Evolutionary conservation across 2,113 vertebrate genomes (phyloP).

Genomic region (Forbesichthys papilliferus): DNA sequence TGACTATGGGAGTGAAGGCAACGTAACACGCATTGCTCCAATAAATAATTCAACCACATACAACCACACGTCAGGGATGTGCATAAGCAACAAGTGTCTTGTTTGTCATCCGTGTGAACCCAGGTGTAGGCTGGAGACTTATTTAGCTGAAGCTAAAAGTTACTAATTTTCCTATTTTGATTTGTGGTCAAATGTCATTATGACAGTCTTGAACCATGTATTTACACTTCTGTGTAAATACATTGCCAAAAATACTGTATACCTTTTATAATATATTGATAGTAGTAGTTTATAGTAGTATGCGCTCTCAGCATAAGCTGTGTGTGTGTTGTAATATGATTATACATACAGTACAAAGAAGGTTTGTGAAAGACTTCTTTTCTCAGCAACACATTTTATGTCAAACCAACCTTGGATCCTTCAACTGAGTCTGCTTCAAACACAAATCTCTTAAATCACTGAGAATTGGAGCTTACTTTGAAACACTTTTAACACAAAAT

Average conservation of each 20-base stretch:
- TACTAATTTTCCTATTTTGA: background rate
- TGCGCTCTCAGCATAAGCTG: too few species aligned
- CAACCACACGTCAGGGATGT: too few species aligned
- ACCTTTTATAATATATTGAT: background rate
- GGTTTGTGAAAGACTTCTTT: constrained; percentile 21
- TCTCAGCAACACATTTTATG: constrained; percentile 53
- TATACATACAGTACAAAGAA: too few species aligned
- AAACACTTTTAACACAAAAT: background rate
- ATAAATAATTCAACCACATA: too few species aligned
- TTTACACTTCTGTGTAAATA: too few species aligned
- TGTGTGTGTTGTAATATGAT: too few species aligned
- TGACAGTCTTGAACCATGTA: too few species aligned
- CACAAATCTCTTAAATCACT: constrained; percentile 49
- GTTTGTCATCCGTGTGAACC: background rate
- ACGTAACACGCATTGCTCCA: too few species aligned
- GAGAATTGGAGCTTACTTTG: constrained; percentile 22
- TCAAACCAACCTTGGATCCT: constrained; percentile 53
- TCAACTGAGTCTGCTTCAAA: constrained; percentile 57
- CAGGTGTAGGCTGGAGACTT: background rate
- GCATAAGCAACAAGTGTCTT: too few species aligned
- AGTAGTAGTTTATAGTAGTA: background rate
- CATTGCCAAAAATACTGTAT: background rate
- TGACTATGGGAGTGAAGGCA: too few species aligned
- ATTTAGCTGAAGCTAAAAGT: background rate
- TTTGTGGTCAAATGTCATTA: background rate